A percentile compares a stretch with the other conserved stretches of the same genome.
phyloP scores from a whole-genome alignment of 2,797 vertebrate genomes.

The Gymnoscopelus braueri region DNA sequence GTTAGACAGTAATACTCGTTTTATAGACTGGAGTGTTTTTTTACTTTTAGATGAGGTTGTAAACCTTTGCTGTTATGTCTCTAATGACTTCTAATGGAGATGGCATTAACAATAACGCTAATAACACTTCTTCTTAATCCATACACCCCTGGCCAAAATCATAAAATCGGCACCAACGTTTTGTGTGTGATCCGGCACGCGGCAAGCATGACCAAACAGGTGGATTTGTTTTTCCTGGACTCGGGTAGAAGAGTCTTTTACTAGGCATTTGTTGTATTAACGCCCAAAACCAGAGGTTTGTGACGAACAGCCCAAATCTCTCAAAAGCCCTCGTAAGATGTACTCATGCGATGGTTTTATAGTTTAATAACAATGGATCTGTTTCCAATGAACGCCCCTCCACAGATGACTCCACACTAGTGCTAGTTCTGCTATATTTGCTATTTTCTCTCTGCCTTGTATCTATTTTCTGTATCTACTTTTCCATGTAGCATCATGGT shows the following conservation, averaged over 20 bases:
- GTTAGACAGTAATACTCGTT: background rate
- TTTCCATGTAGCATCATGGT: background rate
- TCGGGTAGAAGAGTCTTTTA: slow-evolving; percentile 13
- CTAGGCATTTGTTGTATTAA: background rate
- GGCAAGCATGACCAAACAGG: slow-evolving; percentile 15
- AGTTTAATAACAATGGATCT: slow-evolving; percentile 11
- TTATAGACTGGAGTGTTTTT: slow-evolving; percentile 6
- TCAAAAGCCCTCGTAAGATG: background rate
- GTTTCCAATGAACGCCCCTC: background rate
- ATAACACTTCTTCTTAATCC: slow-evolving; percentile 27
- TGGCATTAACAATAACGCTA: slow-evolving; percentile 6
- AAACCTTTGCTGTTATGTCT: slow-evolving; percentile 4
- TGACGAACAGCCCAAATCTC: slow-evolving; percentile 1
- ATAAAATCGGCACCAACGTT: slow-evolving; percentile 6
- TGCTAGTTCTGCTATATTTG: slow-evolving; percentile 1
- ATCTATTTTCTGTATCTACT: background rate
- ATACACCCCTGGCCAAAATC: slow-evolving; percentile 16
- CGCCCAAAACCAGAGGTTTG: slow-evolving; percentile 6
- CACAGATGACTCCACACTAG: background rate
- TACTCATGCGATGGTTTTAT: slow-evolving; percentile 9
- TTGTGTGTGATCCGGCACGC: slow-evolving; percentile 1
- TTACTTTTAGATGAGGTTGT: background rate
- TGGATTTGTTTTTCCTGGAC: slow-evolving; percentile 19
- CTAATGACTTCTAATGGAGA: slow-evolving; percentile 10
- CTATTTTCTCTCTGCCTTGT: background rate